Evolutionary conservation across 1,140 invertebrate genomes (phyloP).

Genomic region (Anadara kagoshimensis): DNA sequence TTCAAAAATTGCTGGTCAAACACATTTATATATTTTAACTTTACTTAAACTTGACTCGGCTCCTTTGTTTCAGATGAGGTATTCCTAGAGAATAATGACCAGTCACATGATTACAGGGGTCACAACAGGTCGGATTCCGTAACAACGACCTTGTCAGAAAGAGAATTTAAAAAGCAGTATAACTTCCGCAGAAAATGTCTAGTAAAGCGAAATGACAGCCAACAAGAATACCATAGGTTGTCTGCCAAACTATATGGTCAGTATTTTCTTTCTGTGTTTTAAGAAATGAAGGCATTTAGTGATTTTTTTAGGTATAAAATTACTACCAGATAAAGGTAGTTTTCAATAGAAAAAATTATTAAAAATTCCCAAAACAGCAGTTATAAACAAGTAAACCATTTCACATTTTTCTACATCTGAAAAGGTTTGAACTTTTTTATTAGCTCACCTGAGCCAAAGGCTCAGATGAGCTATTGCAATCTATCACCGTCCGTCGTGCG

Average conservation of each 20-base stretch:
- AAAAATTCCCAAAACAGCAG: too few relatives aligned
- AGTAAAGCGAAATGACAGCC: slow-evolving; percentile 63
- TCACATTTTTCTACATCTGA: too few relatives aligned
- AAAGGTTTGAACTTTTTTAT: too few relatives aligned
- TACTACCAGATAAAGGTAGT: too few relatives aligned
- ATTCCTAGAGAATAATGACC: slow-evolving; percentile 27
- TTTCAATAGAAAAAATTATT: too few relatives aligned
- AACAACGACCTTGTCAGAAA: slow-evolving; percentile 61
- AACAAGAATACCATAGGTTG: slow-evolving; percentile 63
- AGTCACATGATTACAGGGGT: slow-evolving; percentile 30
- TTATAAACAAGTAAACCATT: too few relatives aligned
- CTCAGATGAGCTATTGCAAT: too few relatives aligned
- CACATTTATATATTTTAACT: neutral
- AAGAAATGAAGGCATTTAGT: too few relatives aligned
- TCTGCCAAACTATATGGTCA: slow-evolving; percentile 63
- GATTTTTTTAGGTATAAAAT: too few relatives aligned
- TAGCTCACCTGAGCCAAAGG: too few relatives aligned
- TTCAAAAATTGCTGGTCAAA: neutral
- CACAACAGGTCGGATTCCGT: slow-evolving; percentile 63
- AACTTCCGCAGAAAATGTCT: slow-evolving; percentile 53
- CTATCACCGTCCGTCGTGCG: too few relatives aligned
- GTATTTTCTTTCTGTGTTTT: neutral
- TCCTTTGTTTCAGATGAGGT: slow-evolving; percentile 49
- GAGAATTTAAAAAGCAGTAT: slow-evolving; percentile 59
- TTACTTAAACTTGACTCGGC: neutral